These are phyloP conservation scores for Campylomormyrus tamandua DNA, from an alignment of 2,113 vertebrate species.

Conservation along the genomic window DNA sequence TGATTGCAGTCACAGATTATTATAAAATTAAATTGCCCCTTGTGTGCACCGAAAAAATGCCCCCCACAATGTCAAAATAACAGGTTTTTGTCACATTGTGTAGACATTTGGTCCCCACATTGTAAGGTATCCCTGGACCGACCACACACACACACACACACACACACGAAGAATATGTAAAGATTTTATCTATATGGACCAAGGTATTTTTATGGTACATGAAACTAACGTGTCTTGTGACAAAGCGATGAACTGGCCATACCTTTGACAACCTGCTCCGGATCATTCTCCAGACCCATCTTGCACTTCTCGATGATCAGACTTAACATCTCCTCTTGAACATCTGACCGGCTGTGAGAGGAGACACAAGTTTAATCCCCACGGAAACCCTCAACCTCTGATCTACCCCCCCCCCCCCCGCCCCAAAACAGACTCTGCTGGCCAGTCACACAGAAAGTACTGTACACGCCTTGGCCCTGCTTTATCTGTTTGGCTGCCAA, in stretches of 20 bases:
- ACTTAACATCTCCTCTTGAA: slow-evolving; percentile 77
- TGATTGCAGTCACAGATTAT: too few relatives aligned
- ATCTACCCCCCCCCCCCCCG: slow-evolving; percentile 24
- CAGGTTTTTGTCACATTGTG: not conserved
- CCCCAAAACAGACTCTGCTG: slow-evolving; percentile 25
- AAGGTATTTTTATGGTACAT: not conserved
- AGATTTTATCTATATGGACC: not conserved
- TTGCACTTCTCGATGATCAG: slow-evolving; percentile 78
- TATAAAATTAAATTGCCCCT: too few relatives aligned
- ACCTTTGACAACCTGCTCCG: slow-evolving; percentile 83
- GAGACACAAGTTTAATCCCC: slow-evolving; percentile 36
- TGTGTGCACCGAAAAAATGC: too few relatives aligned
- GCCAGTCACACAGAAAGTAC: slow-evolving; percentile 36
- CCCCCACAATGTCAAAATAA: not conserved
- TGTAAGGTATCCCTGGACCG: not conserved
- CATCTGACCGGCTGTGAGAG: slow-evolving; percentile 57
- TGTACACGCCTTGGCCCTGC: slow-evolving; percentile 48
- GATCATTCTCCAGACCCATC: slow-evolving; percentile 68
- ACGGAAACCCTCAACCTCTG: not conserved
- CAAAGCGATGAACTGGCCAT: slow-evolving; percentile 19
- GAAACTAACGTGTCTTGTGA: not conserved
- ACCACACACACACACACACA: not conserved
- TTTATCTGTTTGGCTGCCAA: slow-evolving; percentile 54
- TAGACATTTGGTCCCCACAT: not conserved
- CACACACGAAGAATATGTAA: not conserved